Percentiles rank a stretch among this genome's conserved stretches.
Conservation (phyloP, 1,140 invertebrate species). For the Thaumatotibia leucotreta region DNA sequence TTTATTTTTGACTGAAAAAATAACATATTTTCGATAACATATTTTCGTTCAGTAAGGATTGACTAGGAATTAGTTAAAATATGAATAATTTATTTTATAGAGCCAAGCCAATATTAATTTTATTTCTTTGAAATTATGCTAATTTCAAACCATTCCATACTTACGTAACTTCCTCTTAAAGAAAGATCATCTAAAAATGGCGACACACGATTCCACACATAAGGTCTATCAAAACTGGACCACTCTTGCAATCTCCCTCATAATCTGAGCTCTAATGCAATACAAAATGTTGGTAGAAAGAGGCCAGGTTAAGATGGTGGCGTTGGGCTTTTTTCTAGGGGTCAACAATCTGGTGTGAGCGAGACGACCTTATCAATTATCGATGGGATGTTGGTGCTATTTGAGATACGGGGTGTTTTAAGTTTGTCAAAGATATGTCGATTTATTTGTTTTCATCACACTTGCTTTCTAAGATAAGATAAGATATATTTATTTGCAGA, state of each 20-base stretch:
- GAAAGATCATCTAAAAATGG: background rate
- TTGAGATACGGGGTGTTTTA: conserved; percentile 22
- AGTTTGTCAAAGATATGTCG: background rate
- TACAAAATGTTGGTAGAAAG: background rate
- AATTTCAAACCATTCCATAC: too few species aligned
- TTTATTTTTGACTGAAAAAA: too few species aligned
- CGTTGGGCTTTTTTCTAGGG: conserved; percentile 38
- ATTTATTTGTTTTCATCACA: background rate
- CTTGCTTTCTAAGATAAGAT: too few species aligned
- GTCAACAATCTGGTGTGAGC: conserved; percentile 48
- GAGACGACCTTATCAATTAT: conserved; percentile 57
- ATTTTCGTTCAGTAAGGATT: too few species aligned
- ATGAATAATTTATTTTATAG: too few species aligned
- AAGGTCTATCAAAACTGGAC: background rate
- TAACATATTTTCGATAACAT: too few species aligned
- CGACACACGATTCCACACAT: background rate
- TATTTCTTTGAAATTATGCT: too few species aligned
- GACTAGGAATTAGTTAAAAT: too few species aligned
- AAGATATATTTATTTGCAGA: too few species aligned
- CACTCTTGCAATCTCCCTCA: background rate
- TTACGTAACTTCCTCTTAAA: too few species aligned
- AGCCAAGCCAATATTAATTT: too few species aligned
- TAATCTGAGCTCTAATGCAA: background rate
- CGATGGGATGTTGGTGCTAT: conserved; percentile 25
- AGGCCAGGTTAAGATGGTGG: conserved; percentile 25